Evolutionary conservation across 2,888 invertebrate species (phyloP), one percentile per base, ranked within the genome.

Genomic region (Rotaria magnacalcarata): DNA sequence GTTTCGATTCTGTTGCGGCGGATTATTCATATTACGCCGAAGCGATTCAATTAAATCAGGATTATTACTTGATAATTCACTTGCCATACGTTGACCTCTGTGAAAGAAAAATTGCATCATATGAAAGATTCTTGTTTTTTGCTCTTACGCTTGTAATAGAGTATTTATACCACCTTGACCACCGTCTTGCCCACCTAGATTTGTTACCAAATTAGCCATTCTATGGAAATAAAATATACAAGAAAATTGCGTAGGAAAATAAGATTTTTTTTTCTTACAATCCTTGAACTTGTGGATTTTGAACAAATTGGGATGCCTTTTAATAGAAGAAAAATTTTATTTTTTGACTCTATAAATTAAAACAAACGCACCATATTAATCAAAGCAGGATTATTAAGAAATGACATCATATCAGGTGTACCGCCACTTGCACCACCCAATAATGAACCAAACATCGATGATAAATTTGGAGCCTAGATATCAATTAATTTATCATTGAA

Each of bases 321-420:
- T 4, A 47, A 80, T n/a, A 80, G 8, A 24, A 43, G 34, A 34
- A 34, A 34, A 34, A 34, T 34, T 43, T 43, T 3, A 8, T 43
- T 7, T 24, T 3, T 21, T 43, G 6, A 1, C 6, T 41, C 3
- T 7, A n/a, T 58, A n/a, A 5, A 58, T 43, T 21, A 5, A 75
- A 75, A 75, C 34, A 24, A 21, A 24, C 75, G 10, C 41, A 80
- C 80, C 94, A 96, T 95, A 89, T 94, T 94, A 90, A 96, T 93
- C 87, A 96, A 92, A 27, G 94, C 93, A 8, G 96, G 95, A 91
- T 96, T 95, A 89, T 93, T 94, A 86, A 96, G 92, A 87, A 96
- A 91, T 8, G 93, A 93, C 11, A 88, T 87, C 88, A 88, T 87
- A 88, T 87, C n/a, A 88, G n/a, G 34, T 34, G 34, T 85, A 85